Base-by-base conservation (phyloP, 1,140 invertebrate genomes). In the Euwallacea similis region DNA sequence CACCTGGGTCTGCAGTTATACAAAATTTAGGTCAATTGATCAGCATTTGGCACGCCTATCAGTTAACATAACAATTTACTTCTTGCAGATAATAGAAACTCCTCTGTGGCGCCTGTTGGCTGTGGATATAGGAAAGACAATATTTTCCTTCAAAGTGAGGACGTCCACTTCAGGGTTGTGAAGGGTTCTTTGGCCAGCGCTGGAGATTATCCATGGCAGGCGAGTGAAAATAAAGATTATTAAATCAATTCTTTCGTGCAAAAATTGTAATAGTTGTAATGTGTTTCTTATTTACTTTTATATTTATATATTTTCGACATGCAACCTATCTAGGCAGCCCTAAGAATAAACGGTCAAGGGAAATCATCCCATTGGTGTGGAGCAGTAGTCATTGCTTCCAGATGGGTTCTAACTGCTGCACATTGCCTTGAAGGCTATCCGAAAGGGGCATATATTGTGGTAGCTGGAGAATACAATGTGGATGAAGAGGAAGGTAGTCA, bases 181-280 rank as follows among this genome's bases (percentile, higher is more conserved):
- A 77, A 82, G 58, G 87, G 88, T 9, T 84, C 82, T 13, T 73
- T 85, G 10, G 87, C 88, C 0, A 81, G 82, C 3, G 84, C 83
- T 47, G 89, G 88, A 11, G 85, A 88, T n/a, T 89, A 91, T 79
- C 93, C 93, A 2, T 94, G 93, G 91, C 91, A 93, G 84, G 90
- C 89, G 4, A 33, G 21, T 33, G 4, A 33, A 33, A 33, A 33
- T 33, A 33, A 33, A 33, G 21, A 81, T 73, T 76, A 58, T 62
- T 66, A 59, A 61, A 54, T 42, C 15, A 64, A 9, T 64, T 64
- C 15, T 61, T 61, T 41, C 41, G 4, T 9, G 10, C 8, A 55
- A 50, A 66, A 63, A 63, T 15, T 21, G 4, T 6, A 46, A 42
- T 62, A 2, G 11, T 62, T 42, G 4, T 2, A 11, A 50, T 13